A percentile compares a stretch with the other conserved stretches of the same genome.
phyloP scores from a whole-genome alignment of 2,797 vertebrate genomes.

The Rhinoraja longicauda region DNA sequence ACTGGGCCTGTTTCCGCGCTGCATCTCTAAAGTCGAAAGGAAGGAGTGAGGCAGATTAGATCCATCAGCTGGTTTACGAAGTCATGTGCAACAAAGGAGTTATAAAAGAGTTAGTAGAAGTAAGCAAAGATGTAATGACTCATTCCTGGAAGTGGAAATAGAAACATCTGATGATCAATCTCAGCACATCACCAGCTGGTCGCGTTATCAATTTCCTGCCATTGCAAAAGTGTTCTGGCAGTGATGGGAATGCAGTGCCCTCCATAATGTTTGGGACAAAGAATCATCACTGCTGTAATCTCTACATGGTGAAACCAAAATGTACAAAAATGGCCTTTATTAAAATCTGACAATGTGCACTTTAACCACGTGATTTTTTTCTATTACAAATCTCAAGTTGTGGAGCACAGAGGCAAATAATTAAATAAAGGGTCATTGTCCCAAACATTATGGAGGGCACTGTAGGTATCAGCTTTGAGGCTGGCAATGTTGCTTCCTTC shows the following conservation, averaged over 20 bases:
- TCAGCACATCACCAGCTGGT: background rate
- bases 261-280: too few species aligned
- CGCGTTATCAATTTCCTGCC: background rate
- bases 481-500: background rate
- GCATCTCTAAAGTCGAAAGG: too few species aligned
- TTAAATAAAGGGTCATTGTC: too few species aligned
- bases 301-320: too few species aligned
- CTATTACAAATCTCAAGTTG: too few species aligned
- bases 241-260: background rate
- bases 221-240: background rate
- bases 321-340: too few species aligned
- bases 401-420: too few species aligned
- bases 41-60: background rate
- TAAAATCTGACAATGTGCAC: too few species aligned
- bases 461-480: background rate
- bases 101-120: background rate
- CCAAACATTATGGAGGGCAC: too few species aligned
- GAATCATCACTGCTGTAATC: too few species aligned
- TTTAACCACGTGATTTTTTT: too few species aligned
- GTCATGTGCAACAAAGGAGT: background rate
- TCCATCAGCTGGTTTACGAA: background rate
- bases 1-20: too few species aligned
- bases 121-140: background rate
- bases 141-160: background rate
- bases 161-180: background rate